Evolutionary conservation across 2,797 vertebrate species (phyloP).

Genomic region (Thamnophis elegans): DNA sequence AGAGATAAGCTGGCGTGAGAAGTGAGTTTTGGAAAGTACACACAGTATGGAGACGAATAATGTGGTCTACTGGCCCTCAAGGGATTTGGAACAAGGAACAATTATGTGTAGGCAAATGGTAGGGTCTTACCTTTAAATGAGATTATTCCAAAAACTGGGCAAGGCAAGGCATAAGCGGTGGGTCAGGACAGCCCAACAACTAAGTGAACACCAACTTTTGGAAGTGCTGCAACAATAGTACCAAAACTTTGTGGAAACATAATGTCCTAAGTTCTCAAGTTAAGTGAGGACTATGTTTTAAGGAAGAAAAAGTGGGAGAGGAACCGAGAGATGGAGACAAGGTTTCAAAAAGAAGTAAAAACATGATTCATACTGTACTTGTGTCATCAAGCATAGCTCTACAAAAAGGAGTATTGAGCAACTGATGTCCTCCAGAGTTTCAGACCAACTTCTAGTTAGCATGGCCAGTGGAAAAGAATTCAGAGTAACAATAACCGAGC

Average conservation of each 20-base stretch:
- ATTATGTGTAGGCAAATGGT: neutral
- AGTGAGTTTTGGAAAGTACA: neutral
- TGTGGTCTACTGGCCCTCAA: neutral
- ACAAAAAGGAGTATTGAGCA: neutral
- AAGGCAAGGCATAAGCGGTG: neutral
- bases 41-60: neutral
- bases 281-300: neutral
- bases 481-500: neutral
- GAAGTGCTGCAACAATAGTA: neutral
- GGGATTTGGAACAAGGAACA: neutral
- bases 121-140: neutral
- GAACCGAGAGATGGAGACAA: neutral
- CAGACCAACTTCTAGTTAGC: neutral
- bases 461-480: neutral
- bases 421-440: neutral
- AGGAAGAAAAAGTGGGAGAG: neutral
- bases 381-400: neutral
- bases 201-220: neutral
- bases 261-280: neutral
- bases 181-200: neutral
- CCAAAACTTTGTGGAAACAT: neutral
- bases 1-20: neutral
- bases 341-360: neutral
- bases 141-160: neutral
- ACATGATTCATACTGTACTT: neutral